These are phyloP conservation scores for Sussaba pulchella DNA, from an alignment of 2,888 invertebrate species.

Conservation along the genomic window DNA sequence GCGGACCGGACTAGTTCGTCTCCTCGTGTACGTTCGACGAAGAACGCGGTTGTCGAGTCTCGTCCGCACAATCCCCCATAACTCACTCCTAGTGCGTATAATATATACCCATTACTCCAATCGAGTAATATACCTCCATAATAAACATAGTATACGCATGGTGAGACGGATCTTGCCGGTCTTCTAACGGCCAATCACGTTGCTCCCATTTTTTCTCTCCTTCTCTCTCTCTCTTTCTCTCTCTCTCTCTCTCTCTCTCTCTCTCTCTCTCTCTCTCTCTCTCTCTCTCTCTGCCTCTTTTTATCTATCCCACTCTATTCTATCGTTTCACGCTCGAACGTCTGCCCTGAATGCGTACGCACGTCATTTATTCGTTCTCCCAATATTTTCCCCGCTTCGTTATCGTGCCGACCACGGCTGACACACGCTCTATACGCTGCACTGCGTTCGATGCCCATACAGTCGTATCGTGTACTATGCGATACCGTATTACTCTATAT, in stretches of 20 bases:
- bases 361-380: slow-evolving; percentile 75
- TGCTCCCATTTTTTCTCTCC: background rate
- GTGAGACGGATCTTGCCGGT: slow-evolving; percentile 17
- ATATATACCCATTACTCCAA: slow-evolving; percentile 12
- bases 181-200: slow-evolving; percentile 59
- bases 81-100: background rate
- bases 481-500: slow-evolving; percentile 26
- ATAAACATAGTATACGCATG: slow-evolving; percentile 52
- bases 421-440: slow-evolving; percentile 43
- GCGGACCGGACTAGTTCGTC: background rate
- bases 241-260: slow-evolving; percentile 62
- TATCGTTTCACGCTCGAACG: slow-evolving; percentile 77
- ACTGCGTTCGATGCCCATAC: slow-evolving; percentile 62
- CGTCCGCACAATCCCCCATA: background rate
- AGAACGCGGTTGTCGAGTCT: too few species aligned
- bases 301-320: slow-evolving; percentile 67
- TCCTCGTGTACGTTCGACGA: slow-evolving; percentile 4
- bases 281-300: slow-evolving; percentile 52
- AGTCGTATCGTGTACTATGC: slow-evolving; percentile 65
- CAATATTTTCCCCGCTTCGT: slow-evolving; percentile 74
- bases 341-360: slow-evolving; percentile 74
- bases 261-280: slow-evolving; percentile 60
- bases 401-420: slow-evolving; percentile 62
- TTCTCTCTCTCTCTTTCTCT: slow-evolving; percentile 44
- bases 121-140: slow-evolving; percentile 45